Evolutionary conservation across 2,113 vertebrate genomes (phyloP).

Genomic region (Calypte anna): DNA sequence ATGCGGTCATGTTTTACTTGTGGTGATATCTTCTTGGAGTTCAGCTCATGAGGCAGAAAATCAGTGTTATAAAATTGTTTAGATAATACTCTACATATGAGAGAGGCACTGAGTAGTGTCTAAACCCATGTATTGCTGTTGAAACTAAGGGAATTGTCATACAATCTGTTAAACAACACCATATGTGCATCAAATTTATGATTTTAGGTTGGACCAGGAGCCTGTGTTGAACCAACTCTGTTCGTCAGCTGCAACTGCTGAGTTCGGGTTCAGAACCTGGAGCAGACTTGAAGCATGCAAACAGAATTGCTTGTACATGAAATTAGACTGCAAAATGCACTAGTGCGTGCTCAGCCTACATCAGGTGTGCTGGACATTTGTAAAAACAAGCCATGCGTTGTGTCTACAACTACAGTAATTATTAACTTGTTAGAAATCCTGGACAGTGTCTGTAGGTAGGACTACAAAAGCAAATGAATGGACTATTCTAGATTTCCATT

Average conservation of each 20-base stretch:
- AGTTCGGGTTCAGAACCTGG: not conserved
- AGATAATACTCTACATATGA: not conserved
- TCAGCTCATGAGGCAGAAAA: not conserved
- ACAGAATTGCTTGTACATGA: not conserved
- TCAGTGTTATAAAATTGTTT: not conserved
- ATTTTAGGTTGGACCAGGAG: not conserved
- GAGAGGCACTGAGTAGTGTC: not conserved
- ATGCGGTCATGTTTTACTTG: not conserved
- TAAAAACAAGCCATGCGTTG: not conserved
- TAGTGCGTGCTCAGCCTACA: not conserved
- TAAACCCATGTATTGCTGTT: not conserved
- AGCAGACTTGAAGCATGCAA: not conserved
- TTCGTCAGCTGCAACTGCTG: not conserved
- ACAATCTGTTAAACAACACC: not conserved
- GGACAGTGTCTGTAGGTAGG: not conserved
- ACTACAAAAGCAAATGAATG: not conserved
- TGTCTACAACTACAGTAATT: not conserved
- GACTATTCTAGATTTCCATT: not conserved
- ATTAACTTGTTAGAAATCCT: not conserved
- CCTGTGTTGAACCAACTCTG: not conserved
- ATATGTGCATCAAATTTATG: not conserved
- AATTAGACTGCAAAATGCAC: not conserved
- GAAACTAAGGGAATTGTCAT: not conserved
- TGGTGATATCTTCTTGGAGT: constrained; percentile 7
- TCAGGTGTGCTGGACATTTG: not conserved